These are phyloP conservation scores for Aricia agestis DNA, from an alignment of 1,140 invertebrate species.

Conservation along the genomic window DNA sequence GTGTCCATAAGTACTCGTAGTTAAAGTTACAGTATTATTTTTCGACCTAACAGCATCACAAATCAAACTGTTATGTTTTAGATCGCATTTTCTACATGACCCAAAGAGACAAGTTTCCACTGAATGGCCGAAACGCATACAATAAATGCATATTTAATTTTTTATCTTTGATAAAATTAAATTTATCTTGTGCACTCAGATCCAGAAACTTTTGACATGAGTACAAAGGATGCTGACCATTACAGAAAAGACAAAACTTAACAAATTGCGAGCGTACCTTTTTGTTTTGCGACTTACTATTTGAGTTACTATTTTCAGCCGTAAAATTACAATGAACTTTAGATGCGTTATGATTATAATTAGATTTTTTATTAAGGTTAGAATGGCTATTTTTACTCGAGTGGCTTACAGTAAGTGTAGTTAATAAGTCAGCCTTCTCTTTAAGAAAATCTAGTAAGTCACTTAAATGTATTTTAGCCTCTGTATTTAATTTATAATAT, in stretches of 20 bases:
- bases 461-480: neutral
- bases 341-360: neutral
- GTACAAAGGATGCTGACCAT: conserved; percentile 24
- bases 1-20: neutral
- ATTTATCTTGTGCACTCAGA: conserved; percentile 18
- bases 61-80: conserved; percentile 27
- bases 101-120: conserved; percentile 20
- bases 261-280: neutral
- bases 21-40: neutral
- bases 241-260: conserved; percentile 20
- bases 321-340: conserved; percentile 6
- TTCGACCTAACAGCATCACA: conserved; percentile 9
- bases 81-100: conserved; percentile 25
- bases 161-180: conserved; percentile 22
- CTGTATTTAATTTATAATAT: neutral
- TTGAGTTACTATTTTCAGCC: neutral
- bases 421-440: neutral
- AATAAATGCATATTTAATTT: conserved; percentile 24
- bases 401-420: neutral
- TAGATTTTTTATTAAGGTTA: neutral
- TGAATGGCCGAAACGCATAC: conserved; percentile 19
- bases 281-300: neutral
- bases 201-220: conserved; percentile 26
- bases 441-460: neutral
- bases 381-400: neutral